Base-by-base conservation (phyloP, 2,113 vertebrate species). In the Symphodus melops region DNA sequence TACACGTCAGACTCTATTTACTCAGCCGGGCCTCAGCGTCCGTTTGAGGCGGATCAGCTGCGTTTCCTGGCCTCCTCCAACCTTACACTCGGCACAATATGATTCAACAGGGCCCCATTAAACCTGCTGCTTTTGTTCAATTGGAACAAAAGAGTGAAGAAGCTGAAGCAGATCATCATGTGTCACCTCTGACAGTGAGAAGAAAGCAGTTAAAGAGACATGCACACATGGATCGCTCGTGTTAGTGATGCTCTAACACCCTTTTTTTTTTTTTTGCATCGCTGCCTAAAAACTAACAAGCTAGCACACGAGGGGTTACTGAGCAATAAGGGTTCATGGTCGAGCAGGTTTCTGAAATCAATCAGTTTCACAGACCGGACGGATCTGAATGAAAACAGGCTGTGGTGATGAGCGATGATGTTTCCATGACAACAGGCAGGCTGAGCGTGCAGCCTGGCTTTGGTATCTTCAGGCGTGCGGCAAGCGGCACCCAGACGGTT, bases 341-440 rank as follows among this genome's bases (percentile, higher is more conserved):
- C 55, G 86, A 87, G 85, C 82, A 79, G 86, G 84, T 88, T 89
- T 83, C 85, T 76, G 85, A 92, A 85, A 91, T 91, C 91, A 90
- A 90, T 88, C 69, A 68, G 83, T 83, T 87, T 94, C 94, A 94
- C 86, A 81, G 61, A 94, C 93, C 91, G 92, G 88, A 93, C 93
- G 87, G 91, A 94, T 95, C 95, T 96, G 93, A 95, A 95, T 95
- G 95, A 95, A 94, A 96, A 96, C 94, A 93, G 94, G 94, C 95
- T 37, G 72, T 95, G 91, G 91, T 81, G 77, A 94, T 94, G 95
- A 94, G 94, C 93, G 92, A 94, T 94, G 93, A 90, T 93, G 96
- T 99, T 97, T 94, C 96, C 95, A 98, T 98, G 95, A 96, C 94
- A 96, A 98, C 97, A 89, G 91, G 91, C 95, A 94, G 94, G 95